Conservation (phyloP, 1,140 invertebrate species). For the Drosophila neocordata region DNA sequence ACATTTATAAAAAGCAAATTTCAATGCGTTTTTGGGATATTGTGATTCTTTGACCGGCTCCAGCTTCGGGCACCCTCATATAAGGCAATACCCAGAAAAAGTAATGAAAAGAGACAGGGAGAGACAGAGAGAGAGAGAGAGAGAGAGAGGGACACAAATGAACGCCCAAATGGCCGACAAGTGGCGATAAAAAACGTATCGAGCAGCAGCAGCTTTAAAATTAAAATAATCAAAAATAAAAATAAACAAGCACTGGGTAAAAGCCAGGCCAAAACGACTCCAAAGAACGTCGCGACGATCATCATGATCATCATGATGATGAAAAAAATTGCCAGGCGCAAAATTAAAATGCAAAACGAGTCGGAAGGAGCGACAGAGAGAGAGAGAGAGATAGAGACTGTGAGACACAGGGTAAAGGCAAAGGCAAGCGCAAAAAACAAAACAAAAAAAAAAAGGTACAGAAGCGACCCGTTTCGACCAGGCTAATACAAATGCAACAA, state of each 20-base stretch:
- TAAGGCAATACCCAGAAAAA: constrained; percentile 39
- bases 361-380: constrained; percentile 36
- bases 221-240: constrained; percentile 78
- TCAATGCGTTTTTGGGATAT: constrained; percentile 44
- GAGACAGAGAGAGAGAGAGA: constrained; percentile 10
- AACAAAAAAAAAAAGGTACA: constrained; percentile 24
- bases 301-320: constrained; percentile 47
- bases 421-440: constrained; percentile 17
- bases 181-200: constrained; percentile 68
- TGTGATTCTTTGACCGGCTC: constrained; percentile 57
- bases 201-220: constrained; percentile 68
- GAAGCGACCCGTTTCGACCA: constrained; percentile 29
- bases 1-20: constrained; percentile 30
- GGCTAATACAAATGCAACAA: constrained; percentile 49
- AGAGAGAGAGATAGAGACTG: constrained; percentile 17
- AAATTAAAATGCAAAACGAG: constrained; percentile 81
- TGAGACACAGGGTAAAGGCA: constrained; percentile 16
- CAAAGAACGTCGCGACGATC: constrained; percentile 39
- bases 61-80: constrained; percentile 28
- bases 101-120: not conserved
- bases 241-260: constrained; percentile 54
- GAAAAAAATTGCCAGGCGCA: constrained; percentile 53
- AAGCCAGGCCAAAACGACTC: constrained; percentile 26
- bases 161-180: constrained; percentile 63
- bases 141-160: constrained; percentile 42